Conservation (phyloP, 53 echinoderm and acorn worm genomes). For the Zoroaster sp. region DNA sequence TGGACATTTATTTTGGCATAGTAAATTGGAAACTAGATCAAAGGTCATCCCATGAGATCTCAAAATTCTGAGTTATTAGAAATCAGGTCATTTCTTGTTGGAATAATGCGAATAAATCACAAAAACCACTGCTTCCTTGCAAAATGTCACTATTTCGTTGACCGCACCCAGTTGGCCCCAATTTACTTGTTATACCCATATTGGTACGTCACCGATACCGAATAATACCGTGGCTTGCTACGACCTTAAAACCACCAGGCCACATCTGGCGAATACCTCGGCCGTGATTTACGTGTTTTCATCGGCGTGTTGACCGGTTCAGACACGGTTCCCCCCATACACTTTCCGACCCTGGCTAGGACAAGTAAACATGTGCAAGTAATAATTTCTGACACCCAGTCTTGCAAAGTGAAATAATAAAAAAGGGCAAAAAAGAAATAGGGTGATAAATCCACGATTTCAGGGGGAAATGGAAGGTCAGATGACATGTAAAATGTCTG, state of each 20-base stretch:
- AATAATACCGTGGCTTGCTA: background rate
- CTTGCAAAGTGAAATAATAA: background rate
- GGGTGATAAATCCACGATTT: conserved; percentile 24
- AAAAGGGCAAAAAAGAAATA: conserved; percentile 1
- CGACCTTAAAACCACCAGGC: conserved; percentile 12
- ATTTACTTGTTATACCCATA: background rate
- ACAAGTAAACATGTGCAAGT: conserved; percentile 35
- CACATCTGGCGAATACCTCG: conserved; percentile 11
- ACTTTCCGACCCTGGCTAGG: background rate
- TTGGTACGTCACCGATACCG: background rate
- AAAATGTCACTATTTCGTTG: conserved; percentile 27
- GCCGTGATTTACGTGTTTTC: conserved; percentile 48
- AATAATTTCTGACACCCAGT: conserved; percentile 15
- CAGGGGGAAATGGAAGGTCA: conserved; percentile 25
- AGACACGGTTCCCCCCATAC: conserved; percentile 40
- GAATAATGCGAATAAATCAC: conserved; percentile 43
- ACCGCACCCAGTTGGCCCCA: conserved; percentile 14
- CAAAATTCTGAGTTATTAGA: background rate
- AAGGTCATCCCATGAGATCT: background rate
- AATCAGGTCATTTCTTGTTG: conserved; percentile 7
- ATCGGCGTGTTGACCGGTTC: conserved; percentile 9
- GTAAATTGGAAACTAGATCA: background rate
- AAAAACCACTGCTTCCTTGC: background rate
- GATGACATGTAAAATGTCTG: conserved; percentile 22
- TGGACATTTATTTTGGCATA: background rate